phyloP scores from a whole-genome alignment of 2,888 invertebrate genomes.

The Nebria brevicollis region DNA sequence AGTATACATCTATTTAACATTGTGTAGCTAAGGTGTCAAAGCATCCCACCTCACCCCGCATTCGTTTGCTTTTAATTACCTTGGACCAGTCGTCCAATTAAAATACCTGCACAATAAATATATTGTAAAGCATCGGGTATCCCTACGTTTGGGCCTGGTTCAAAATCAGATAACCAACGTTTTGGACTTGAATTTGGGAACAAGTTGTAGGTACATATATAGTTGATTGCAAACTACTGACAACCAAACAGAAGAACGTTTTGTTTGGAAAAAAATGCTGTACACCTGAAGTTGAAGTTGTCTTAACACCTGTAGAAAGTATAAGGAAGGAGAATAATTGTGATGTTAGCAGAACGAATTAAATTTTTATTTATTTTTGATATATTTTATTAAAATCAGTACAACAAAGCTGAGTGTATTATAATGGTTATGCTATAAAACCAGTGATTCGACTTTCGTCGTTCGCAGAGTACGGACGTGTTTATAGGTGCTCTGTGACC shows the following conservation, averaged over 20 bases:
- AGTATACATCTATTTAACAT: slow-evolving; percentile 58
- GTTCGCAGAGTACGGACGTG: too few species aligned
- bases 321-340: neutral
- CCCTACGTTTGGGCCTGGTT: neutral
- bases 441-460: too few species aligned
- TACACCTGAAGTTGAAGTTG: neutral
- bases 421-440: neutral
- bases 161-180: slow-evolving; percentile 6
- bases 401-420: neutral
- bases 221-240: slow-evolving; percentile 13
- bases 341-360: neutral
- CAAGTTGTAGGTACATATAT: neutral
- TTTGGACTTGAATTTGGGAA: slow-evolving; percentile 6
- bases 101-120: slow-evolving; percentile 61
- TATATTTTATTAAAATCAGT: neutral
- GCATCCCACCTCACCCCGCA: slow-evolving; percentile 55
- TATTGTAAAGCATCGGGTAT: slow-evolving; percentile 49
- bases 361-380: neutral
- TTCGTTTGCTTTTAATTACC: slow-evolving; percentile 62
- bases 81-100: slow-evolving; percentile 62
- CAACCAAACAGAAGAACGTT: neutral
- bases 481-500: too few species aligned
- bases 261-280: neutral
- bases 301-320: neutral
- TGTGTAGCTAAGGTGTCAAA: slow-evolving; percentile 63